A percentile compares a stretch with the other conserved stretches of the same genome.
These are phyloP conservation scores for Sebastiscus tertius DNA, from an alignment of 2,797 vertebrate species.

Conservation along the genomic window DNA sequence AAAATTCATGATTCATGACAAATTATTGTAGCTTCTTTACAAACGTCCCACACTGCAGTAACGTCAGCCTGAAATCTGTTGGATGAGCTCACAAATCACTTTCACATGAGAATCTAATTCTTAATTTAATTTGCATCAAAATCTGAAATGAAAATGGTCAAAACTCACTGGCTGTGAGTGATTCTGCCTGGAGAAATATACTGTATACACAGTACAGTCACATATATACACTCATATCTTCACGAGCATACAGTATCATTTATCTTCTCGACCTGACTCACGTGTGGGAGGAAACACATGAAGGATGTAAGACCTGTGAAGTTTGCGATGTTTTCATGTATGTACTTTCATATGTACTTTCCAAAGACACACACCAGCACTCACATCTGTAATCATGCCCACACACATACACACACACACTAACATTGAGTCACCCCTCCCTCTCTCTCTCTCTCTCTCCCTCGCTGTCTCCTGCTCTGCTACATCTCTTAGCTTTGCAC, in stretches of 20 bases:
- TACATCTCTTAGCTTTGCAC: conserved; percentile 64
- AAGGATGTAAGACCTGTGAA: too few species aligned
- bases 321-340: background rate
- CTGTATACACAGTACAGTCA: background rate
- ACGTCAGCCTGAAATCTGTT: background rate
- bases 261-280: background rate
- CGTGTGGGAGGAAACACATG: background rate
- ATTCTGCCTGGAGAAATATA: background rate
- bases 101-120: background rate
- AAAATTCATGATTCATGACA: background rate
- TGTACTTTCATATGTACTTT: background rate
- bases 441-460: background rate
- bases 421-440: background rate
- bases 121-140: background rate
- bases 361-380: background rate
- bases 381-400: conserved; percentile 13
- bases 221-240: background rate
- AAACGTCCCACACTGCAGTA: background rate
- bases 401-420: conserved; percentile 8
- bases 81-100: background rate
- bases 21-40: background rate
- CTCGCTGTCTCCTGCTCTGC: conserved; percentile 39
- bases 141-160: background rate
- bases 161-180: background rate
- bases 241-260: background rate